Evolutionary conservation across 2,797 vertebrate genomes (phyloP).

Genomic region (Distichodus sexfasciatus): DNA sequence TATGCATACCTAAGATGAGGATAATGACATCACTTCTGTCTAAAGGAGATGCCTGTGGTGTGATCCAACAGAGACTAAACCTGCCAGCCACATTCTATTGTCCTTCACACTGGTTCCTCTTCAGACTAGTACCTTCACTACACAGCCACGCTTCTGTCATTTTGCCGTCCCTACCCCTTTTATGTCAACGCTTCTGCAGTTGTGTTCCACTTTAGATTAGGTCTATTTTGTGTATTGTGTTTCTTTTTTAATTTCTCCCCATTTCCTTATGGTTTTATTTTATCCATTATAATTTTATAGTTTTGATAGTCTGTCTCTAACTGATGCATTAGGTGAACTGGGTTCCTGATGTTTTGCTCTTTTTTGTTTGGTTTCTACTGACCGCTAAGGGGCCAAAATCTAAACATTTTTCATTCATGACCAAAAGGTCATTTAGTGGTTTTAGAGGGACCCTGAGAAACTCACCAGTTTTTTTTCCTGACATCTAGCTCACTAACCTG

Average conservation of each 20-base stretch:
- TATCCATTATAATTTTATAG: constrained; percentile 43
- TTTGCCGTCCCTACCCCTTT: constrained; percentile 34
- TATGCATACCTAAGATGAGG: constrained; percentile 48
- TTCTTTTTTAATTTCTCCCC: constrained; percentile 45
- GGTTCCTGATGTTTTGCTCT: constrained; percentile 29
- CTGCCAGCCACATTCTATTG: constrained; percentile 40
- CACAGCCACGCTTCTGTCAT: constrained; percentile 11
- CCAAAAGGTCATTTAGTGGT: background rate
- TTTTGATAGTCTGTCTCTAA: constrained; percentile 48
- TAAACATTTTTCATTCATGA: constrained; percentile 20
- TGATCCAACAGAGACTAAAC: constrained; percentile 56
- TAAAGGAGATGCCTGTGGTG: constrained; percentile 14
- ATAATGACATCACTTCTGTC: constrained; percentile 18
- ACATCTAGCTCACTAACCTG: constrained; percentile 33
- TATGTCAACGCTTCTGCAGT: constrained; percentile 35
- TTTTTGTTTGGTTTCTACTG: constrained; percentile 20
- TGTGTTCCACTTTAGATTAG: constrained; percentile 39
- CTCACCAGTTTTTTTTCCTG: background rate
- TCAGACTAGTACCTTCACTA: background rate
- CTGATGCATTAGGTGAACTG: constrained; percentile 24
- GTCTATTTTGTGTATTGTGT: constrained; percentile 38
- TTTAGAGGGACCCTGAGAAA: constrained; percentile 8
- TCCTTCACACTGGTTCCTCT: constrained; percentile 28
- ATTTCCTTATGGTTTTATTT: constrained; percentile 57
- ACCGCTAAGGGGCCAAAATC: constrained; percentile 31